Evolutionary conservation across 2,888 invertebrate genomes (phyloP).

Genomic region (Diloba caeruleocephala): DNA sequence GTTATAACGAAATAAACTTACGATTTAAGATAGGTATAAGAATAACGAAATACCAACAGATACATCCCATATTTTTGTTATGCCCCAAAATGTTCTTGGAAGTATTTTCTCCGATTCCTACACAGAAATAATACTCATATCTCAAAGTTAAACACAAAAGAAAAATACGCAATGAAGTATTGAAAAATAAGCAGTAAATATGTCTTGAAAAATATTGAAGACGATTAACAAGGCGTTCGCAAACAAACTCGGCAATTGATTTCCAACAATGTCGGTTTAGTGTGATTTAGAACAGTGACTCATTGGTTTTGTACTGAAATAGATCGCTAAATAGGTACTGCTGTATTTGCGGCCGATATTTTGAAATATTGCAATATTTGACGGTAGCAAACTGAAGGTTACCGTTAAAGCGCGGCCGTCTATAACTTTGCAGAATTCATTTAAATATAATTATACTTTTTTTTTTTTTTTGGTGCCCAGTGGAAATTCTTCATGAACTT

Average conservation of each 20-base stretch:
- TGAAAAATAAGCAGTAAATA: conserved; percentile 30
- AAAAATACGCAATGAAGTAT: conserved; percentile 14
- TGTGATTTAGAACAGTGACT: conserved; percentile 40
- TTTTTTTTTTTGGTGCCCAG: no score
- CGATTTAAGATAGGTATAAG: no score
- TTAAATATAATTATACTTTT: no score
- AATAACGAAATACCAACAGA: no score
- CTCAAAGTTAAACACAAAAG: conserved; percentile 14
- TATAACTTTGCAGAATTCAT: no score
- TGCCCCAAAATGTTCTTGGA: neutral
- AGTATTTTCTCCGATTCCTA: neutral
- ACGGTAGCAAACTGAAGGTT: neutral
- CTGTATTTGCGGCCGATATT: conserved; percentile 14
- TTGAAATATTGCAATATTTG: conserved; percentile 2
- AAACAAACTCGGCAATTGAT: conserved; percentile 37
- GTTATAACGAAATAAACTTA: no score
- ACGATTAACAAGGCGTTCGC: conserved; percentile 35
- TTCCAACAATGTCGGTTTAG: conserved; percentile 31
- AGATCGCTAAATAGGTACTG: conserved; percentile 5
- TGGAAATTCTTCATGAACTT: no score
- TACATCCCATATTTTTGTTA: neutral
- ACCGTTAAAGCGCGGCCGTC: no score
- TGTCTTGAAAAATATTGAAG: conserved; percentile 25
- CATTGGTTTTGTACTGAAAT: conserved; percentile 21
- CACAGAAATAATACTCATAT: neutral